Conservation (phyloP, 2,113 vertebrate genomes). For the Colossoma macropomum region DNA sequence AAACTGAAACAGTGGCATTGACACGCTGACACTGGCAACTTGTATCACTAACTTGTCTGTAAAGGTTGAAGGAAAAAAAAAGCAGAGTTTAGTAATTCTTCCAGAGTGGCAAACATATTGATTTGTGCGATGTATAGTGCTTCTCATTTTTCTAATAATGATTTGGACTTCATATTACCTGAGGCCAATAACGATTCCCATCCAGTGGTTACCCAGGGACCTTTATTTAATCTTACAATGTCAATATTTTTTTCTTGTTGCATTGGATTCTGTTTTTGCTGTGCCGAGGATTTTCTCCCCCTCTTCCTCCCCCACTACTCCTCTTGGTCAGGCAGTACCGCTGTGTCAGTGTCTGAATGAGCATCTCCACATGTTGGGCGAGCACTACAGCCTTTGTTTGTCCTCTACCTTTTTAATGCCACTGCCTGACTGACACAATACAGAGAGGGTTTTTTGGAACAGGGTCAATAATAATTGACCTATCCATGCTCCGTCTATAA, state of each 20-base stretch:
- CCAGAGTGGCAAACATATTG: conserved; percentile 49
- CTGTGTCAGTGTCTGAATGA: not conserved
- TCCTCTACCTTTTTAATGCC: not conserved
- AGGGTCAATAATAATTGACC: too few species aligned
- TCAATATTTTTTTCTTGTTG: conserved; percentile 57
- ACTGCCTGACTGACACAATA: not conserved
- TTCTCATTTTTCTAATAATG: conserved; percentile 64
- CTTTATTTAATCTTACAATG: conserved; percentile 68
- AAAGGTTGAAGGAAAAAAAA: not conserved
- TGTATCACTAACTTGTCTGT: not conserved
- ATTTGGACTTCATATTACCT: conserved; percentile 62
- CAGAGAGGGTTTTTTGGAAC: too few species aligned
- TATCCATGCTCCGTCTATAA: too few species aligned
- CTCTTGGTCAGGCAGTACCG: not conserved
- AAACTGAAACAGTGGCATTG: too few species aligned
- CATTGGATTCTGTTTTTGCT: conserved; percentile 29
- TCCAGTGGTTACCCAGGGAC: conserved; percentile 60
- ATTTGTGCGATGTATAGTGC: conserved; percentile 47
- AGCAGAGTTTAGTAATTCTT: not conserved
- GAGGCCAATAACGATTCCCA: conserved; percentile 59
- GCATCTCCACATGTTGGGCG: not conserved
- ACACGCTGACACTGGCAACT: not conserved
- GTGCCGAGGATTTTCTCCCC: conserved; percentile 3
- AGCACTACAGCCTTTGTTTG: not conserved
- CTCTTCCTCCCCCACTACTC: not conserved